phyloP scores from a whole-genome alignment of 2,113 vertebrate species.

The Microcebus ravelobensis region DNA sequence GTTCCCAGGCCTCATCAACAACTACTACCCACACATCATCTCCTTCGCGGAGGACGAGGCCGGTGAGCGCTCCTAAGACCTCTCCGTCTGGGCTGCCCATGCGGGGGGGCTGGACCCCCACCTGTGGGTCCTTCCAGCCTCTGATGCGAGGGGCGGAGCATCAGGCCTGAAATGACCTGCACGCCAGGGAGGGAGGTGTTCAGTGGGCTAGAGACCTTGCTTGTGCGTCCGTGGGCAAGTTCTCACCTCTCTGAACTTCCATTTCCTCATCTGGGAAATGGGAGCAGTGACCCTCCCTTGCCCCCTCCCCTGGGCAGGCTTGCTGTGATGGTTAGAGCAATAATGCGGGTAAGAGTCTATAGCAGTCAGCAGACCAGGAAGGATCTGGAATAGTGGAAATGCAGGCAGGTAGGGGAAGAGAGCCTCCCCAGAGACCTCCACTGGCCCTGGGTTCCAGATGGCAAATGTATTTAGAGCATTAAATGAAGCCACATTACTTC shows the following conservation, averaged over 20 bases:
- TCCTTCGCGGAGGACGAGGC: slow-evolving; percentile 98
- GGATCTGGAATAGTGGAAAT: not conserved
- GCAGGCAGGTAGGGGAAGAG: not conserved
- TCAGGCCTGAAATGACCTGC: not conserved
- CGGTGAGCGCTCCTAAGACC: slow-evolving; percentile 85
- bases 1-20: slow-evolving; percentile 96
- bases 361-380: not conserved
- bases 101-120: no score
- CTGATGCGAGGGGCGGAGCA: accelerated
- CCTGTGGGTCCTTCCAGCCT: not conserved
- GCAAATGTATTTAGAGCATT: not conserved
- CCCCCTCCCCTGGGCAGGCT: not conserved
- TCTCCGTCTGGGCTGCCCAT: accelerated
- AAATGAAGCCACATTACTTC: not conserved
- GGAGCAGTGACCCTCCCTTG: accelerated
- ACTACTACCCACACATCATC: slow-evolving; percentile 95
- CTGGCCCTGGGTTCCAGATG: not conserved
- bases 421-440: not conserved
- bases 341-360: accelerated
- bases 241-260: not conserved
- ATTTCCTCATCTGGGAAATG: not conserved
- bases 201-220: not conserved
- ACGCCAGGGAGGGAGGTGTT: not conserved
- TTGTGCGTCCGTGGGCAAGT: accelerated
- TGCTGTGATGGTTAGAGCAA: not conserved